Evolutionary conservation across 2,797 vertebrate genomes (phyloP).

Genomic region (Tapirus indicus): DNA sequence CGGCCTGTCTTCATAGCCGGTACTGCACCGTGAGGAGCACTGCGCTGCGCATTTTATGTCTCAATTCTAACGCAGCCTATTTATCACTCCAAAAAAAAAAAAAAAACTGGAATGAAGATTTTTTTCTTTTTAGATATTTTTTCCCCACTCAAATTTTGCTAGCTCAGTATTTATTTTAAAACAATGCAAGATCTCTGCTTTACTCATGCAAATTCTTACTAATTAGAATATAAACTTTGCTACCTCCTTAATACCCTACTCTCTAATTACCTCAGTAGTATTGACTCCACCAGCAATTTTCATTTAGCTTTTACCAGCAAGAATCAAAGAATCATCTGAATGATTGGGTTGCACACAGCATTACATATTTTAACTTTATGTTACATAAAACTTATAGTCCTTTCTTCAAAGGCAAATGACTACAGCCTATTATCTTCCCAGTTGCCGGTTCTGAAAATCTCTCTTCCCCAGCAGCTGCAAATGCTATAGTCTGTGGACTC

Average conservation of each 20-base stretch:
- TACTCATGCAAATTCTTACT: neutral
- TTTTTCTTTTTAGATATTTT: neutral
- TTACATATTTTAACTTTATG: neutral
- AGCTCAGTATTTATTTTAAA: neutral
- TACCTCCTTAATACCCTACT: neutral
- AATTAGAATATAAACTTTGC: neutral
- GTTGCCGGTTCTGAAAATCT: neutral
- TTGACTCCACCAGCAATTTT: neutral
- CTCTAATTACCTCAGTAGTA: neutral
- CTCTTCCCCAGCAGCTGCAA: neutral
- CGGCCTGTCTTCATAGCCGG: neutral
- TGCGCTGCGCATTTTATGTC: neutral
- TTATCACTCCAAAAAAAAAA: neutral
- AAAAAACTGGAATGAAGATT: neutral
- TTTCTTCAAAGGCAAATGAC: constrained; percentile 11
- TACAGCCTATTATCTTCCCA: neutral
- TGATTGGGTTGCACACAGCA: neutral
- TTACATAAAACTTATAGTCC: neutral
- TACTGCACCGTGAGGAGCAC: rapidly evolving
- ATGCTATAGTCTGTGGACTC: rapidly evolving
- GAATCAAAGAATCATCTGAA: neutral
- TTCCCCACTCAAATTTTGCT: neutral
- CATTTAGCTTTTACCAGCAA: neutral
- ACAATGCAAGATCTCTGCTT: neutral
- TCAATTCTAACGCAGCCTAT: neutral